Evolutionary conservation across 2,113 vertebrate genomes (phyloP).

Genomic region (Tragelaphus scriptus): DNA sequence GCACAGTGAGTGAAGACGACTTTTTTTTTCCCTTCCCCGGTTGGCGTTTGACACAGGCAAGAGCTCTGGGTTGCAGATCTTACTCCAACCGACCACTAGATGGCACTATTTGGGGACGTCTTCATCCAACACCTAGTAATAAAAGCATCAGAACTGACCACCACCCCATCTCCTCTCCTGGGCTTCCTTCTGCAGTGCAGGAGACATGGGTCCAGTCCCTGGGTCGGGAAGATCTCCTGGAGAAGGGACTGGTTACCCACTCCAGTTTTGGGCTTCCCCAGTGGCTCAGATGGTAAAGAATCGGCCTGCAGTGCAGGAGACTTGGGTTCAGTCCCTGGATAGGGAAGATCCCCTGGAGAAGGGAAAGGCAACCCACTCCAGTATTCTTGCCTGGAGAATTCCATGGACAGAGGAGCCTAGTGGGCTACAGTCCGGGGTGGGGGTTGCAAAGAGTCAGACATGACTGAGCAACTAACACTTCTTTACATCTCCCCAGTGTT

Average conservation of each 20-base stretch:
- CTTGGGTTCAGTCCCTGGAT: not conserved
- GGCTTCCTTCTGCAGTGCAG: not conserved
- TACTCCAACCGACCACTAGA: constrained; percentile 23
- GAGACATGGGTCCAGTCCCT: not conserved
- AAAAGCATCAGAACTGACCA: not conserved
- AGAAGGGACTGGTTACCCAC: not conserved
- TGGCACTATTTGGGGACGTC: not conserved
- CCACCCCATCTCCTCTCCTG: not conserved
- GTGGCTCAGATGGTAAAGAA: not conserved
- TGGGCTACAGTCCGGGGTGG: not conserved
- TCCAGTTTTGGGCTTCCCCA: not conserved
- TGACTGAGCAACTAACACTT: not conserved
- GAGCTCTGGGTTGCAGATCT: not conserved
- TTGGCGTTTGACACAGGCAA: not conserved
- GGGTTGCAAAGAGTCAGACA: not conserved
- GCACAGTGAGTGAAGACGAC: accelerated
- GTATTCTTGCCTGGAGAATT: not conserved
- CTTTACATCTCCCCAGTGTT: not conserved
- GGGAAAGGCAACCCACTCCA: not conserved
- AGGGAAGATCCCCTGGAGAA: not conserved
- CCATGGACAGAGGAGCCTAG: not conserved
- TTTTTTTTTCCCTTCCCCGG: not conserved
- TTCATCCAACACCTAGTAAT: not conserved
- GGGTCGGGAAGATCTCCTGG: not conserved
- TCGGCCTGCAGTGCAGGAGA: not conserved